These are phyloP conservation scores for Diphyllodes magnificus DNA, from an alignment of 2,113 vertebrate species.

Conservation along the genomic window DNA sequence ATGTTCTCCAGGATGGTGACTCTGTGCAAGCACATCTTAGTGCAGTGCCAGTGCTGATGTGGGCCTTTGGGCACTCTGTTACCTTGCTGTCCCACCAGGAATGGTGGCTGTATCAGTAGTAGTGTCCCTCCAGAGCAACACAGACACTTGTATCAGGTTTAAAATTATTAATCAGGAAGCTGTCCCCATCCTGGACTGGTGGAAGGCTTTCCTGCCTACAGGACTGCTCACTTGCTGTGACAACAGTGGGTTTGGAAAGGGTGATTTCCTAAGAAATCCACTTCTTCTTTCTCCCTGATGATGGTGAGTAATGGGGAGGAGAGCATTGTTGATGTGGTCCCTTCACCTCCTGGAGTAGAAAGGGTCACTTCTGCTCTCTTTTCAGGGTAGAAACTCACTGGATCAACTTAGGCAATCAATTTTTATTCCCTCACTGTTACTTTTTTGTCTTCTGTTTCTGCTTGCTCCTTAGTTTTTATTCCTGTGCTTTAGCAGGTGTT, in stretches of 20 bases:
- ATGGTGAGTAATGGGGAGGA: neutral
- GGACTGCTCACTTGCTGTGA: neutral
- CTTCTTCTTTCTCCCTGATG: neutral
- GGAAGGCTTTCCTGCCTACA: neutral
- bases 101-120: fast-evolving
- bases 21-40: neutral
- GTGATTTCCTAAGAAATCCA: neutral
- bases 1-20: neutral
- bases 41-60: neutral
- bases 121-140: neutral
- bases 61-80: neutral
- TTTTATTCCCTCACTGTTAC: neutral
- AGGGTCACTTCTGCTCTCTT: neutral
- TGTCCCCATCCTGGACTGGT: neutral
- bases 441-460: neutral
- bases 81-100: neutral
- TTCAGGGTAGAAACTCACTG: neutral
- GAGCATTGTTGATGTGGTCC: neutral
- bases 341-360: neutral
- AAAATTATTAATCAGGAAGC: neutral
- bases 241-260: neutral
- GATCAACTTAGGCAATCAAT: neutral
- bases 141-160: neutral
- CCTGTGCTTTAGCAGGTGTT: neutral
- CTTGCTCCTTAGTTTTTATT: constrained; percentile 30